These are phyloP conservation scores for Drosophila ogumai DNA, from an alignment of 1,140 invertebrate genomes.

Conservation along the genomic window DNA sequence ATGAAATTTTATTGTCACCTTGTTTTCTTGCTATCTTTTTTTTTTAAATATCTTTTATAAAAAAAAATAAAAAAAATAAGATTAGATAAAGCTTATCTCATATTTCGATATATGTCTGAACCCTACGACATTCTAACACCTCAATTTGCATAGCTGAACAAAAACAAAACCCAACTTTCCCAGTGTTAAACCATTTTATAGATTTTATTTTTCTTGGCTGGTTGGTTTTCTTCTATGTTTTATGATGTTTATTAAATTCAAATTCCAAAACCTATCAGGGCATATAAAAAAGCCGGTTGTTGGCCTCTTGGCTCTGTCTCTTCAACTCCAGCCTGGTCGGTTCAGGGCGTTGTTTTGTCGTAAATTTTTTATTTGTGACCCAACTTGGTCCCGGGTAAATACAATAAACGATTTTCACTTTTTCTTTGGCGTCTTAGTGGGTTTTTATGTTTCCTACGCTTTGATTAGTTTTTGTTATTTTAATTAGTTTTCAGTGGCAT, in stretches of 20 bases:
- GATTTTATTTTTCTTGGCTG: conserved; percentile 10
- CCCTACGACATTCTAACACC: conserved; percentile 16
- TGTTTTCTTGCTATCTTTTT: neutral
- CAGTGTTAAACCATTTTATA: conserved; percentile 12
- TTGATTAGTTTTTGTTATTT: conserved; percentile 53
- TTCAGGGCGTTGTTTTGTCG: conserved; percentile 41
- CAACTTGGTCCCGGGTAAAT: conserved; percentile 21
- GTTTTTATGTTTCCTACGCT: conserved; percentile 43
- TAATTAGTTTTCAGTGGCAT: conserved; percentile 52
- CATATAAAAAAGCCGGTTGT: conserved; percentile 26
- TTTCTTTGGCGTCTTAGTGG: conserved; percentile 12
- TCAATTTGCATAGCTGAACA: conserved; percentile 31
- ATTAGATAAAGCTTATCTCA: conserved; percentile 34
- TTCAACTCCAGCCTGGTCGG: neutral
- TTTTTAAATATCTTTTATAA: neutral
- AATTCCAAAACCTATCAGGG: conserved; percentile 46
- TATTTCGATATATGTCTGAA: conserved; percentile 19
- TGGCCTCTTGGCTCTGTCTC: conserved; percentile 3
- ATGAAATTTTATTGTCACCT: neutral
- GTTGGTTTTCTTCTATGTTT: conserved; percentile 26
- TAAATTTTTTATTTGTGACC: conserved; percentile 45
- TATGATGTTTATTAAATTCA: conserved; percentile 53
- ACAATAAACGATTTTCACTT: conserved; percentile 53
- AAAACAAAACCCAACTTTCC: conserved; percentile 25
- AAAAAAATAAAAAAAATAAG: neutral